phyloP scores from a whole-genome alignment of 2,113 vertebrate species.

The Rhagologus leucostigma region DNA sequence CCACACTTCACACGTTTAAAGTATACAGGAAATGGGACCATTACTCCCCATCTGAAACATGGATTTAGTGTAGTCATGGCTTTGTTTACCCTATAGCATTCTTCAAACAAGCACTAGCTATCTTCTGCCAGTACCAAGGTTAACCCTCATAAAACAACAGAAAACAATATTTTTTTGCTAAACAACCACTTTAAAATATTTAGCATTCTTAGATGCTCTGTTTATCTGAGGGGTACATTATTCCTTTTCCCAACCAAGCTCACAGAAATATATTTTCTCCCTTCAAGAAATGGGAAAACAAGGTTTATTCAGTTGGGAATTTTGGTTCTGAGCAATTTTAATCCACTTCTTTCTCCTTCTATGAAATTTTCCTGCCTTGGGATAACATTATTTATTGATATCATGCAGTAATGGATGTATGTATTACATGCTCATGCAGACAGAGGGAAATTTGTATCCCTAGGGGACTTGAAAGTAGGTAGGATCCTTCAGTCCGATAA shows the following conservation, averaged over 20 bases:
- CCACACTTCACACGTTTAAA: not conserved
- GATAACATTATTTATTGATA: not conserved
- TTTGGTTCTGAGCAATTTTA: not conserved
- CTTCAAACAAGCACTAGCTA: not conserved
- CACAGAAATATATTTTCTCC: not conserved
- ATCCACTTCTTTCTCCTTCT: not conserved
- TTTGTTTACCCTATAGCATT: not conserved
- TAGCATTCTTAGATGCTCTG: not conserved
- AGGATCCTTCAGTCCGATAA: not conserved
- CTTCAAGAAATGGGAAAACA: not conserved
- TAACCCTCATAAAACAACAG: not conserved
- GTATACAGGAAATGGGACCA: not conserved
- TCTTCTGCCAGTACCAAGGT: not conserved
- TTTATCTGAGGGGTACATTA: not conserved
- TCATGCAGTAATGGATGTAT: not conserved
- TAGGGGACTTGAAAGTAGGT: not conserved
- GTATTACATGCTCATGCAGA: not conserved
- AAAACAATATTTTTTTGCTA: not conserved
- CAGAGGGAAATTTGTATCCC: not conserved
- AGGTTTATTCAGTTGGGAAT: not conserved
- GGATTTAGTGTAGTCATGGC: not conserved
- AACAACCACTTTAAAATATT: not conserved
- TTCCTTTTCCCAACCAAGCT: not conserved
- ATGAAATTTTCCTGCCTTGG: not conserved
- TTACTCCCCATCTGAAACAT: not conserved